Conservation (phyloP, 2,888 invertebrate species). For the Hemistola chrysoprasaria region DNA sequence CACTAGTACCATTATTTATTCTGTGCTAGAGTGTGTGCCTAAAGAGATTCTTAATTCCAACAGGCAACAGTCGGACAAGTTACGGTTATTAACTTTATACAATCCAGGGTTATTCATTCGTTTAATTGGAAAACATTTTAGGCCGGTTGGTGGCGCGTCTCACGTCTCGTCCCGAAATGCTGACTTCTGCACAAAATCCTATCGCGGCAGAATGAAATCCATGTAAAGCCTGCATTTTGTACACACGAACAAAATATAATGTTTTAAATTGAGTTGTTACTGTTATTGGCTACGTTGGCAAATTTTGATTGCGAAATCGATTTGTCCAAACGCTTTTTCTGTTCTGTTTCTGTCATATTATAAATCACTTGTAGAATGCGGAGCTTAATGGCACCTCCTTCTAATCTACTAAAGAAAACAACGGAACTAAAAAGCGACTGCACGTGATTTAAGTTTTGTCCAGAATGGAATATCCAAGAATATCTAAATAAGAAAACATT, state of each 20-base stretch:
- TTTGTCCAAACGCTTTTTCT: conserved; percentile 11
- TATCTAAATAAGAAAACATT: conserved; percentile 16
- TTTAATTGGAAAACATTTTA: conserved; percentile 53
- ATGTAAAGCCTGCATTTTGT: conserved; percentile 22
- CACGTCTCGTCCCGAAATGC: conserved; percentile 31
- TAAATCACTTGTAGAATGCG: conserved; percentile 12
- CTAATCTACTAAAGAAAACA: conserved; percentile 8
- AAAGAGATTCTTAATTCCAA: conserved; percentile 16
- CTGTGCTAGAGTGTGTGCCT: too few relatives aligned
- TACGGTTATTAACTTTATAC: conserved; percentile 45
- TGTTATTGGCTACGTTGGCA: conserved; percentile 5
- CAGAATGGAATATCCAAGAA: conserved; percentile 10
- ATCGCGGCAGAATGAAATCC: conserved; percentile 23
- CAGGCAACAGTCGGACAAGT: conserved; percentile 29
- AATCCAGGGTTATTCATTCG: conserved; percentile 38
- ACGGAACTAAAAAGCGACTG: conserved; percentile 13
- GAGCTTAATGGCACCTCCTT: conserved; percentile 7
- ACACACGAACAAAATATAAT: conserved; percentile 16
- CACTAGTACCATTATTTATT: too few relatives aligned
- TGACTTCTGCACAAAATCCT: conserved; percentile 24
- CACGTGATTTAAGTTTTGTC: conserved; percentile 19
- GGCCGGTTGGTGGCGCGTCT: conserved; percentile 26
- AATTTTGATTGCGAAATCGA: too few relatives aligned
- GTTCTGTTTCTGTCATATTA: conserved; percentile 3
- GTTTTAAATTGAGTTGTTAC: conserved; percentile 20